Percentiles rank a stretch among this genome's conserved stretches.
Conservation (phyloP, 2,797 vertebrate species). For the Tamandua tetradactyla region DNA sequence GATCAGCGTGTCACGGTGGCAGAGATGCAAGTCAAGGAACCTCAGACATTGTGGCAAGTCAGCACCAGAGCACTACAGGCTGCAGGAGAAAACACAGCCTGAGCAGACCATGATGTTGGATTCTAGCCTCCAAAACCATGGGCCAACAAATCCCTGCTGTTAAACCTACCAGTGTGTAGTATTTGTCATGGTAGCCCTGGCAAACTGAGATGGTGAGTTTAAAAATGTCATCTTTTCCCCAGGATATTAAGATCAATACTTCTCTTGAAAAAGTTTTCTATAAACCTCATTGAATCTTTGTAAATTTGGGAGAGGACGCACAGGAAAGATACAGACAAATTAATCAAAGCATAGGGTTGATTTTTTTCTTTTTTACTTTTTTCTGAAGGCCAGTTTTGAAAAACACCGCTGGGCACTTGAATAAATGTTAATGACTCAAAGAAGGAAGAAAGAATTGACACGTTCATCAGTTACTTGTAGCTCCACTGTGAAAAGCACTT, state of each 20-base stretch:
- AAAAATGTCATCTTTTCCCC: neutral
- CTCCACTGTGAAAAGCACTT: neutral
- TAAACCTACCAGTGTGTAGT: too few species aligned
- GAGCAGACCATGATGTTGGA: too few species aligned
- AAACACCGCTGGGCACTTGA: neutral
- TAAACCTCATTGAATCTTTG: neutral
- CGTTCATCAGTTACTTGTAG: conserved; percentile 38
- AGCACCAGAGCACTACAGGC: too few species aligned
- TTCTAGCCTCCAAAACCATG: too few species aligned
- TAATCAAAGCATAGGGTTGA: conserved; percentile 10
- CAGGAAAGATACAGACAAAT: neutral
- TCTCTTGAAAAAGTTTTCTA: neutral
- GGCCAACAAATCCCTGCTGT: too few species aligned
- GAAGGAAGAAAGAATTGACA: neutral
- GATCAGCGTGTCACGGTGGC: too few species aligned
- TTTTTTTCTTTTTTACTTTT: neutral
- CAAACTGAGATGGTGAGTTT: too few species aligned
- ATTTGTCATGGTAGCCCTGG: too few species aligned
- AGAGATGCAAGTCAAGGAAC: too few species aligned
- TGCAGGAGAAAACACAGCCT: too few species aligned
- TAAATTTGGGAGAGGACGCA: neutral
- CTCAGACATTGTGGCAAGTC: too few species aligned
- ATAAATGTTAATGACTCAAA: conserved; percentile 48
- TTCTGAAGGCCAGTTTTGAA: conserved; percentile 28
- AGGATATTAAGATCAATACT: neutral